phyloP scores from a whole-genome alignment of 2,888 invertebrate genomes.

The Cantharis rustica region DNA sequence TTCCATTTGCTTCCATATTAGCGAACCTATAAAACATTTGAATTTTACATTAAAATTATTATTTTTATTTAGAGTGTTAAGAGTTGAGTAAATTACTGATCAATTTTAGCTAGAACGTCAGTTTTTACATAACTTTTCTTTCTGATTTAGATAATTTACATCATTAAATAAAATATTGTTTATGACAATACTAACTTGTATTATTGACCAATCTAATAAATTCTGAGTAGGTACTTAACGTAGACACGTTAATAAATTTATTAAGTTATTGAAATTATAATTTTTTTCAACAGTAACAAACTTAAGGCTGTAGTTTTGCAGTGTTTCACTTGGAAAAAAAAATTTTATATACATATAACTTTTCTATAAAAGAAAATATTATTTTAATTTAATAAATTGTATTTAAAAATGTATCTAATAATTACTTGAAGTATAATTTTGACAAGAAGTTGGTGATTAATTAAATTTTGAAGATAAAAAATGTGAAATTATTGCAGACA shows the following conservation, averaged over 20 bases:
- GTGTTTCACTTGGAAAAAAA: no score
- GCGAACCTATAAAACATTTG: neutral
- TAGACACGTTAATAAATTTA: neutral
- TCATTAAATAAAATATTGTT: neutral
- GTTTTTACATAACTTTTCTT: neutral
- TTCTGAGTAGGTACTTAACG: neutral
- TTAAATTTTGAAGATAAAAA: no score
- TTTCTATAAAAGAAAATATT: no score
- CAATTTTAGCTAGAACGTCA: neutral
- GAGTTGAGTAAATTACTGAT: neutral
- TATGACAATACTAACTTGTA: neutral
- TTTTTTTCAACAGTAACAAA: neutral
- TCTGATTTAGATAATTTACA: neutral
- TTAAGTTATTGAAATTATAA: neutral
- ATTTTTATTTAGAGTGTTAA: neutral
- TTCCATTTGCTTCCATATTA: neutral
- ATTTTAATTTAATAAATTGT: no score
- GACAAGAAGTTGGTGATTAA: no score
- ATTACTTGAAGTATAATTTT: no score
- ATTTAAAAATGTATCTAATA: no score
- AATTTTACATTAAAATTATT: neutral
- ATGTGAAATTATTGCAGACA: no score
- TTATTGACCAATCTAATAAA: neutral
- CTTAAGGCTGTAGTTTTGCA: neutral
- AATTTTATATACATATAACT: no score